Conservation (phyloP, 2,888 invertebrate genomes). For the Drosophila histrio region DNA sequence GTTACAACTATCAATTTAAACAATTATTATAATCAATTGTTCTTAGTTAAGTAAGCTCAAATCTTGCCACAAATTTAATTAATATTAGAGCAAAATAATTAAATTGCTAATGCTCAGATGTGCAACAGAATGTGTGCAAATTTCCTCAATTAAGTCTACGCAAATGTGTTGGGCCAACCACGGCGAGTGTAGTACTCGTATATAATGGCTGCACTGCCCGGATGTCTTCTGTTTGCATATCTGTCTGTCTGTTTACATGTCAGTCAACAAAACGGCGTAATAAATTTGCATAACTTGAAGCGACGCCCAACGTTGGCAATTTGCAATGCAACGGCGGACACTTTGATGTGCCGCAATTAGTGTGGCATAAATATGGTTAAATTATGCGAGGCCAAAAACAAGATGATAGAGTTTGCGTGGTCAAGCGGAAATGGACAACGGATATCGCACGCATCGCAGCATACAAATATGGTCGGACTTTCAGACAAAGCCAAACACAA, state of each 20-base stretch:
- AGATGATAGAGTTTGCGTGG: slow-evolving; percentile 13
- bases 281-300: slow-evolving; percentile 59
- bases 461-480: slow-evolving; percentile 25
- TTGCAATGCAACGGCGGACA: slow-evolving; percentile 1
- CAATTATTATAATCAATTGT: neutral
- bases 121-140: slow-evolving; percentile 5
- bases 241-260: neutral
- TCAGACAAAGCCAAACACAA: slow-evolving; percentile 21
- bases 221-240: slow-evolving; percentile 1
- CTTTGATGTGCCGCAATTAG: slow-evolving; percentile 45
- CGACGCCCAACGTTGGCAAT: slow-evolving; percentile 14
- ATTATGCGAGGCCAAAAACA: slow-evolving; percentile 36
- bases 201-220: neutral
- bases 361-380: slow-evolving; percentile 43
- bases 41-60: neutral
- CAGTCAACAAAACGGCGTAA: slow-evolving; percentile 14
- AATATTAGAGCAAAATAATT: neutral
- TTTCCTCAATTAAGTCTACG: slow-evolving; percentile 41
- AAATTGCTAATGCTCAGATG: slow-evolving; percentile 2
- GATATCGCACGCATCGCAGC: slow-evolving; percentile 47
- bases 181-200: neutral
- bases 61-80: neutral
- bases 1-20: no score
- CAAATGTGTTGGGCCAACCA: slow-evolving; percentile 23
- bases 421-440: slow-evolving; percentile 53